These are phyloP conservation scores for Rhadinocentrus ornatus DNA, from an alignment of 2,797 vertebrate species.

Conservation along the genomic window DNA sequence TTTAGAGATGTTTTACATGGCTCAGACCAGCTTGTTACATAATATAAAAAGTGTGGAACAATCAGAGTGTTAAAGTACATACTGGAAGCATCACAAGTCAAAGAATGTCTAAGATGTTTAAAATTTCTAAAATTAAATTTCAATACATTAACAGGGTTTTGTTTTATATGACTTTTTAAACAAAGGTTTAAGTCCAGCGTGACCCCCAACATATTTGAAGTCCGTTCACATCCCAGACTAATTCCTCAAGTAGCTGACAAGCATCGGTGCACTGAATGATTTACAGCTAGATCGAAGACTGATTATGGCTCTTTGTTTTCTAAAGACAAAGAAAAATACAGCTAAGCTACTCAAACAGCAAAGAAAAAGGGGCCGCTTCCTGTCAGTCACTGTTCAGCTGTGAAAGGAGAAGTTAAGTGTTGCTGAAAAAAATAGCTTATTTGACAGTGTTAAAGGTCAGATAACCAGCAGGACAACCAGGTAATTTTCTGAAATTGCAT, in stretches of 20 bases:
- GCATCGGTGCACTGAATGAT: constrained; percentile 33
- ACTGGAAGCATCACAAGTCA: no score
- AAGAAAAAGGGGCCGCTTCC: constrained; percentile 17
- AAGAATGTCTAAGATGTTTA: not conserved
- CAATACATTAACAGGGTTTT: not conserved
- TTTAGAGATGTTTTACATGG: no score
- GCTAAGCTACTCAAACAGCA: constrained; percentile 11
- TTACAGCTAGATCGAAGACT: constrained; percentile 39
- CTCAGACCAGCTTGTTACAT: no score
- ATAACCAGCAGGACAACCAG: constrained; percentile 9
- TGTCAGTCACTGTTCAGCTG: constrained; percentile 24
- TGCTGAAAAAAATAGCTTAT: constrained; percentile 11
- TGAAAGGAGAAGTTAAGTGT: constrained; percentile 29
- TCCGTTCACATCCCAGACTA: not conserved
- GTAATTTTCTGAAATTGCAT: constrained; percentile 26
- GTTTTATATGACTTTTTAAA: no score
- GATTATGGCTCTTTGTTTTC: constrained; percentile 58
- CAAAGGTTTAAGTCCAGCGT: no score
- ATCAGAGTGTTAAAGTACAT: no score
- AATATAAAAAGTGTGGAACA: no score
- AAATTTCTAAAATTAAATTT: not conserved
- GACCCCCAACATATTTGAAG: no score
- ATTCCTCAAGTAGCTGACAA: constrained; percentile 32
- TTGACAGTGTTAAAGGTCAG: constrained; percentile 28
- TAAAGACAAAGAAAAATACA: constrained; percentile 50